Conservation (phyloP, 2,797 vertebrate genomes). For the Meda fulgida region DNA sequence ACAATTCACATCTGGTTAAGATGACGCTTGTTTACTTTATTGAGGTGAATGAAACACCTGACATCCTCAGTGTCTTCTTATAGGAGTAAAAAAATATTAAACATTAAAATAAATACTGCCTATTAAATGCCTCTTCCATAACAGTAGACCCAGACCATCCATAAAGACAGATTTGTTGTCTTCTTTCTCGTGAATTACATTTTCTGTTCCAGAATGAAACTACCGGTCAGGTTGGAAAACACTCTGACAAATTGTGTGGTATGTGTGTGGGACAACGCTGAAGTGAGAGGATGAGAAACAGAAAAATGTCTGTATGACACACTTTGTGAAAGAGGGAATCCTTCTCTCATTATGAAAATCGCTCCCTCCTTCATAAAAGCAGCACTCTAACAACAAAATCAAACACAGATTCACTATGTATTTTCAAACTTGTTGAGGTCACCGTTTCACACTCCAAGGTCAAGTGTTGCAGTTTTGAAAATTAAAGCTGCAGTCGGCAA, state of each 20-base stretch:
- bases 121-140: background rate
- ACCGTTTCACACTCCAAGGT: background rate
- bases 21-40: background rate
- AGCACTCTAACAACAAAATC: conserved; percentile 8
- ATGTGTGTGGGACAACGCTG: conserved; percentile 49
- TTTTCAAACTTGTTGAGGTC: background rate
- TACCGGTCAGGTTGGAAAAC: conserved; percentile 47
- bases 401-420: conserved; percentile 1
- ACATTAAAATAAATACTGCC: background rate
- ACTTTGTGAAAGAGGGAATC: conserved; percentile 75
- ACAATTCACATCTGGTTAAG: background rate
- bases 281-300: conserved; percentile 54
- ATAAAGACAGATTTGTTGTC: background rate
- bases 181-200: background rate
- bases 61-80: background rate
- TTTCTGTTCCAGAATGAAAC: conserved; percentile 11
- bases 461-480: background rate
- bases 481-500: too few relatives aligned
- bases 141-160: background rate
- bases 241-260: conserved; percentile 46
- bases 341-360: conserved; percentile 71
- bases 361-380: conserved; percentile 46
- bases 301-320: conserved; percentile 59
- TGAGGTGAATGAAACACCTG: background rate
- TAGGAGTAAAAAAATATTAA: background rate